phyloP scores from a whole-genome alignment of 1,140 invertebrate genomes.

The Drosophila busckii region DNA sequence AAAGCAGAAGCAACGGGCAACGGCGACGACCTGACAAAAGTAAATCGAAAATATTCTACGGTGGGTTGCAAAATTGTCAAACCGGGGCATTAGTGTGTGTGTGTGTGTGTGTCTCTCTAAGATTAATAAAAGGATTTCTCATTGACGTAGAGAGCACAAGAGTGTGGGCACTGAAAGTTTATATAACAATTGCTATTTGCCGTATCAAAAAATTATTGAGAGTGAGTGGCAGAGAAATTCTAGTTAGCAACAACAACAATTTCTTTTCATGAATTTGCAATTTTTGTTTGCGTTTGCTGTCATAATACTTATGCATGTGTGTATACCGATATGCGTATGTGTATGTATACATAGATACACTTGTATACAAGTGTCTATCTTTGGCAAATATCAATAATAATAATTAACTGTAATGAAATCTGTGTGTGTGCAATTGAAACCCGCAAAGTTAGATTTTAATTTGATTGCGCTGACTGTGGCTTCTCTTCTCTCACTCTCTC shows the following conservation, averaged over 20 bases:
- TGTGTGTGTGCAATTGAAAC: constrained; percentile 59
- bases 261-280: constrained; percentile 51
- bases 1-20: neutral
- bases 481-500: too few species aligned
- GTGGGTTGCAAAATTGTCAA: neutral
- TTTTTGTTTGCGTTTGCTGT: constrained; percentile 36
- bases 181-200: constrained; percentile 43
- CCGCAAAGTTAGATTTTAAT: constrained; percentile 67
- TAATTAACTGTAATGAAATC: constrained; percentile 60
- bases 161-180: constrained; percentile 23
- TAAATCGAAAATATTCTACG: constrained; percentile 1
- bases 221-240: constrained; percentile 3
- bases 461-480: constrained; percentile 48
- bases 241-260: constrained; percentile 31
- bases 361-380: too few species aligned
- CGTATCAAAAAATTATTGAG: neutral
- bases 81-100: constrained; percentile 3
- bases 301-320: too few species aligned
- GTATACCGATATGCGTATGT: too few species aligned
- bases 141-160: neutral
- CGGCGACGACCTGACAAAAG: neutral
- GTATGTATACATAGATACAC: too few species aligned
- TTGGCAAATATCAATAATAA: constrained; percentile 20
- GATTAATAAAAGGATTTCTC: constrained; percentile 52
- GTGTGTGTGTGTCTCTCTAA: constrained; percentile 13